phyloP scores from a whole-genome alignment of 2,113 vertebrate species.

The Reinhardtius hippoglossoides region DNA sequence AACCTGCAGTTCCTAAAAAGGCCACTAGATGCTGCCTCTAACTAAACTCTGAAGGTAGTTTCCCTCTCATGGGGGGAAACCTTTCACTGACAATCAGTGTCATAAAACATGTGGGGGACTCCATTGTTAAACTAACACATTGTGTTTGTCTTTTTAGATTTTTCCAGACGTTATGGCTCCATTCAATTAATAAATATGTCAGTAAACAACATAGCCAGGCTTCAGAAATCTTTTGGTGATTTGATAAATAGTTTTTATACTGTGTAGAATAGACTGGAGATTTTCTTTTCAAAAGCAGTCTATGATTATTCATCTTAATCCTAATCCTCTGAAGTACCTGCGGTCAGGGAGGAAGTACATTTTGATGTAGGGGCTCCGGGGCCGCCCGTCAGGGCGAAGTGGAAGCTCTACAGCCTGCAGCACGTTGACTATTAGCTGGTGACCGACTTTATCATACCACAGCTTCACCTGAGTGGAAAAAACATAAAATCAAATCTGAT shows the following conservation, averaged over 20 bases:
- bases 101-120: background rate
- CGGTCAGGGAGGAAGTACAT: slow-evolving; percentile 99
- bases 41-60: background rate
- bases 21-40: slow-evolving; percentile 6
- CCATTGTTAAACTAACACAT: background rate
- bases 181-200: background rate
- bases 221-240: background rate
- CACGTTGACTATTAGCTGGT: slow-evolving; percentile 97
- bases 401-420: slow-evolving; percentile 93
- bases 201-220: background rate
- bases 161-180: too few species aligned
- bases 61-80: background rate
- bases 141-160: too few species aligned
- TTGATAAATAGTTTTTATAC: background rate
- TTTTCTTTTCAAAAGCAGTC: background rate
- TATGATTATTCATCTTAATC: background rate
- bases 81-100: background rate
- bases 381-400: slow-evolving; percentile 89
- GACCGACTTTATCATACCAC: slow-evolving; percentile 97
- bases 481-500: slow-evolving; percentile 3
- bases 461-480: slow-evolving; percentile 89
- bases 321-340: slow-evolving; percentile 68
- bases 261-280: background rate
- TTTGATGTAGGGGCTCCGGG: slow-evolving; percentile 97
- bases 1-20: background rate